Percentiles rank a stretch among this genome's conserved stretches.
These are phyloP conservation scores for Neoascia interrupta DNA, from an alignment of 2,888 invertebrate species.

Conservation along the genomic window DNA sequence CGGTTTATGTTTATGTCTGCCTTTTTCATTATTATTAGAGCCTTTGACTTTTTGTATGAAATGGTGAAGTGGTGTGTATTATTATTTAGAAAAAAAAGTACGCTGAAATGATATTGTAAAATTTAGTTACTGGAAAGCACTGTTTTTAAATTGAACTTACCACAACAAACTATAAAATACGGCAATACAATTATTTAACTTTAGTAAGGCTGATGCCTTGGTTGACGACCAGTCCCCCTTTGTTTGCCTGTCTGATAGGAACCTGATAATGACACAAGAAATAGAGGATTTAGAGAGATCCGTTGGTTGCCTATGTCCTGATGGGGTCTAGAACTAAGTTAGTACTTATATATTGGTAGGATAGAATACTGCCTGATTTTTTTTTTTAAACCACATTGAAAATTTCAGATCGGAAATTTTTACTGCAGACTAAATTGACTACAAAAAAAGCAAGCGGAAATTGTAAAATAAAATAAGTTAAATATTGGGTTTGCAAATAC, in stretches of 20 bases:
- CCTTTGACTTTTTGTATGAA: no score
- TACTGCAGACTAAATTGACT: no score
- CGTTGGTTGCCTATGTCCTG: not conserved
- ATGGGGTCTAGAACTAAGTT: slow-evolving; percentile 15
- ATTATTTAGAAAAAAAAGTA: slow-evolving; percentile 55
- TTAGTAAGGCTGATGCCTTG: slow-evolving; percentile 94
- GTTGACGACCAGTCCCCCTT: slow-evolving; percentile 89
- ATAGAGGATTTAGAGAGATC: not conserved
- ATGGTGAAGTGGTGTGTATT: slow-evolving; percentile 63
- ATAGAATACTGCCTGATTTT: slow-evolving; percentile 19
- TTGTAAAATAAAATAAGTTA: no score
- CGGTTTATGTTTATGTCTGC: slow-evolving; percentile 46
- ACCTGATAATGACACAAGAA: slow-evolving; percentile 52
- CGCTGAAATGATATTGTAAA: slow-evolving; percentile 40
- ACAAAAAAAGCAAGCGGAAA: no score
- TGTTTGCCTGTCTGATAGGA: slow-evolving; percentile 90
- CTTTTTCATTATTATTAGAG: no score
- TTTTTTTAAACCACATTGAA: slow-evolving; percentile 25
- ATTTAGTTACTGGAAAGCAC: not conserved
- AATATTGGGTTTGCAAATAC: no score
- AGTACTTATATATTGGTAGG: slow-evolving; percentile 18
- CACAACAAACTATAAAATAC: slow-evolving; percentile 68
- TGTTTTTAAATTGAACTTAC: slow-evolving; percentile 31
- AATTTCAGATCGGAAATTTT: no score
- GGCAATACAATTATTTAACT: slow-evolving; percentile 59